phyloP scores from a whole-genome alignment of 53 echinoderm and acorn worm species.

The Paracentrotus lividus region DNA sequence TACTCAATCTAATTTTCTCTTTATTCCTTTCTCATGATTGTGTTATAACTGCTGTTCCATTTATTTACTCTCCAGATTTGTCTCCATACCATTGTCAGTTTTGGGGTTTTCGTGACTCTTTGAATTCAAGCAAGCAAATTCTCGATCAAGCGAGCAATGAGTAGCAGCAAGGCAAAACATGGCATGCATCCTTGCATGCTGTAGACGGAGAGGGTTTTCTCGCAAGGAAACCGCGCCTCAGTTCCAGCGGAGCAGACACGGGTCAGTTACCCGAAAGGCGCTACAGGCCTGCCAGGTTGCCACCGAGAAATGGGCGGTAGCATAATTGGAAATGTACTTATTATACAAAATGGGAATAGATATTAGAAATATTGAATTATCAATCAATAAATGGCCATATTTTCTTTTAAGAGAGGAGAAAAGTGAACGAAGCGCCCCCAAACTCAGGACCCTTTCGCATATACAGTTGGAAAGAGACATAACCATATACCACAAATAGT shows the following conservation, averaged over 20 bases:
- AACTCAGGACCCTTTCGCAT: too few species aligned
- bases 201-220: neutral
- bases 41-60: neutral
- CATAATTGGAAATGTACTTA: conserved; percentile 29
- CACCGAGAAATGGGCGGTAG: neutral
- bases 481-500: too few species aligned
- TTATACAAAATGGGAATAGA: too few species aligned
- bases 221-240: conserved; percentile 36
- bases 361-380: too few species aligned
- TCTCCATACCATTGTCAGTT: neutral
- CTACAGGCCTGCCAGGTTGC: neutral
- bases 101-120: neutral
- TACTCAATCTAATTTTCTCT: neutral
- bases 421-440: too few species aligned
- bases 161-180: neutral
- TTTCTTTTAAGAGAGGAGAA: too few species aligned
- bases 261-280: neutral
- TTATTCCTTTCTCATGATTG: neutral
- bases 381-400: too few species aligned
- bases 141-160: neutral
- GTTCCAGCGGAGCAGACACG: conserved; percentile 13
- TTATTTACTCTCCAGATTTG: neutral
- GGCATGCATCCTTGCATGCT: neutral
- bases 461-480: too few species aligned
- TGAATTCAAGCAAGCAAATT: neutral